Base-by-base conservation (phyloP, 2,797 vertebrate species). In the Falco concolor region DNA sequence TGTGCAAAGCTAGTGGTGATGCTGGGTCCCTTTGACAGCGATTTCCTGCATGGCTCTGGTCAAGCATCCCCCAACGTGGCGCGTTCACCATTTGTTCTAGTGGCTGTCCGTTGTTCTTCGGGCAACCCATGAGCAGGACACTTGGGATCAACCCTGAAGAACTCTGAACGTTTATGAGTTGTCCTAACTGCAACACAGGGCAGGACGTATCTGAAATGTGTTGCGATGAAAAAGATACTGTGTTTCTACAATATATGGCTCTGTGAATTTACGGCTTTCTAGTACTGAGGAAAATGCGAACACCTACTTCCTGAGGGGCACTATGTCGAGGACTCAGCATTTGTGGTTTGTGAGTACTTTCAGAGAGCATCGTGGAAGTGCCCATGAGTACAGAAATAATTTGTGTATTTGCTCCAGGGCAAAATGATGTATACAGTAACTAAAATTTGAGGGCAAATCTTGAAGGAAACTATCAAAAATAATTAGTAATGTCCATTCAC, bases 91-190 rank as follows among this genome's bases (percentile, higher is more conserved):
- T 64, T 64, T 65, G 14, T n/a, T 79, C 3, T 18, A 34, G 12
- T 17, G 50, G n/a, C 36, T 60, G 22, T 36, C 60, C 1, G 0
- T 61, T 61, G 24, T 42, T 90, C 42, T 83, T 63, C 0, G 2
- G 30, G 25, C 1, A 1, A 2, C 3, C 22, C 2, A 0, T n/a
- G 18, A 72, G 36, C 24, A 47, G 36, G 15, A 57, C 5, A 5
- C 30, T 38, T 38, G 19, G 49, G 52, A 24, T 63, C 56, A 64
- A 17, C 45, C 57, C 49, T 70, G 56, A 64, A 69, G 59, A 56
- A 25, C 38, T 80, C 34, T 30, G 24, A n/a, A 30, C 63, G 25
- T 73, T 87, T 36, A 61, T 60, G 53, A 50, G 24, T 44, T 63
- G 19, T 75, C 45, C 36, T 30, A 34, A 25, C 12, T 72, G 30